Evolutionary conservation across 2,888 invertebrate species (phyloP), one percentile per base, ranked within the genome.

Genomic region (Drosophila incognita): DNA sequence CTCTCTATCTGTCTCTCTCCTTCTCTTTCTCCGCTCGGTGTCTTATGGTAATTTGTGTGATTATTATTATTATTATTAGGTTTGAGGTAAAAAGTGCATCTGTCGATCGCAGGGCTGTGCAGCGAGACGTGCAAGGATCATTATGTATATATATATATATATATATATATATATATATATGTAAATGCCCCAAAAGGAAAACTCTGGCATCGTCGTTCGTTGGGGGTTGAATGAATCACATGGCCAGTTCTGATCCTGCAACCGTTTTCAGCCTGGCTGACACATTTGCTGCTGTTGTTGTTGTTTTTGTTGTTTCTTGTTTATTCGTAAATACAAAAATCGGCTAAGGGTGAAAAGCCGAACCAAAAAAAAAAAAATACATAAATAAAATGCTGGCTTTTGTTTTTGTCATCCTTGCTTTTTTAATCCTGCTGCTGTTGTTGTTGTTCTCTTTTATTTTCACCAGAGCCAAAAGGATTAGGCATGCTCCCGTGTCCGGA

Each of bases 41-140:
- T 84, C 89, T 77, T 90, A 86, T 86, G 89, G 90, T 90, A 86
- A 90, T 86, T 89, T 90, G 71, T 68, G 79, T 85, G 75, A 80
- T 76, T 76, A 90, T 86, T 76, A 71, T 77, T 67, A 66, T 40
- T 46, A 46, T 46, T 46, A 15, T 24, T 24, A 7, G 15, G 74
- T 69, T 75, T 76, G 66, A 69, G 78, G 79, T 71, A 66, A 70
- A 79, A 85, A 89, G 65, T 86, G 86, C 86, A 86, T 86, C 86
- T 86, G 86, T 83, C 74, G 82, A 56, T 64, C 58, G 62, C 31
- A 33, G 51, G 27, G 27, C 36, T 75, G 90, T 78, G 80, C 88
- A 87, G 74, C 82, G 85, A 76, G 60, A 90, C 87, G 82, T 90
- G 77, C 79, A 76, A 79, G 76, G 74, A 82, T 69, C 75, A 49